Evolutionary conservation across 2,113 vertebrate genomes (phyloP).

Genomic region (Isichthys henryi): DNA sequence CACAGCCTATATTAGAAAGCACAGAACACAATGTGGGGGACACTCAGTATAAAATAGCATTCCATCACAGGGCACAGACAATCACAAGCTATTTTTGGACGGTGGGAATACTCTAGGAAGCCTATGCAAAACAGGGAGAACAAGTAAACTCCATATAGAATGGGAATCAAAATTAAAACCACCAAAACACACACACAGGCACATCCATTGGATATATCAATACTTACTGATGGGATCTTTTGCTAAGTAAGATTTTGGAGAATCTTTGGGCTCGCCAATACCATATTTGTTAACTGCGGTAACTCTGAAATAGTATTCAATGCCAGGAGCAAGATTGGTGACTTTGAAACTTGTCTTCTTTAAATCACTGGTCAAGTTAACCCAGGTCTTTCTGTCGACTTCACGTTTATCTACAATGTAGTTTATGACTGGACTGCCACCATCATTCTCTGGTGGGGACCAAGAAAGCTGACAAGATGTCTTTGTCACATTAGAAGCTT

Average conservation of each 20-base stretch:
- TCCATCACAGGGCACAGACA: background rate
- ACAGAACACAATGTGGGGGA: background rate
- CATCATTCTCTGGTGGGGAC: constrained; percentile 93
- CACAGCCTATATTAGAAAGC: background rate
- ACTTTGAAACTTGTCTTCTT: constrained; percentile 95
- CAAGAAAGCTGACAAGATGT: constrained; percentile 86
- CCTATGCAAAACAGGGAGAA: background rate
- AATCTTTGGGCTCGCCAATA: constrained; percentile 81
- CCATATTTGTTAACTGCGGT: constrained; percentile 94
- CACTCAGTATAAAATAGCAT: background rate
- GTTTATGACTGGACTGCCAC: constrained; percentile 82
- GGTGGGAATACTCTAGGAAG: background rate
- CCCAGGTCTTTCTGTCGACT: constrained; percentile 93
- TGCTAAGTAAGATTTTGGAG: constrained; percentile 80
- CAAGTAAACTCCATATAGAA: background rate
- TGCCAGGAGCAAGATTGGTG: constrained; percentile 77
- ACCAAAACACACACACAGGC: background rate
- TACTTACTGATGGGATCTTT: constrained; percentile 88
- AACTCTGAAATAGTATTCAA: constrained; percentile 92
- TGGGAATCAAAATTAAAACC: background rate
- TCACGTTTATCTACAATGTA: constrained; percentile 93
- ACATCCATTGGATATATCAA: background rate
- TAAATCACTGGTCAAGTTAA: constrained; percentile 71
- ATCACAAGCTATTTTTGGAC: background rate
- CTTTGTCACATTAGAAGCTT: constrained; percentile 79